These are phyloP conservation scores for Athene cunicularia DNA, from an alignment of 2,113 vertebrate genomes.

Conservation along the genomic window DNA sequence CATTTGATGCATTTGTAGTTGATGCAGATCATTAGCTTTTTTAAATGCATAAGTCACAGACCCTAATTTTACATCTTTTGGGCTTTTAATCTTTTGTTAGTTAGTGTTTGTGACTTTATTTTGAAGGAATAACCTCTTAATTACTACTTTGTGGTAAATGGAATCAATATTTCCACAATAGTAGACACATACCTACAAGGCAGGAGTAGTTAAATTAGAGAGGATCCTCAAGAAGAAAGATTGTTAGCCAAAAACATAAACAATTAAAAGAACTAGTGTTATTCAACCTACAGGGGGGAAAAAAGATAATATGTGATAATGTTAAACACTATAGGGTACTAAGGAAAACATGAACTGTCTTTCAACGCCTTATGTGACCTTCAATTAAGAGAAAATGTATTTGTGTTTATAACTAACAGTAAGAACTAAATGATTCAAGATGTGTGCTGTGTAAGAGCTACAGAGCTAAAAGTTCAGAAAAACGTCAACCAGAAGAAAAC, in stretches of 20 bases:
- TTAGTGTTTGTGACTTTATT: neutral
- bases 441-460: neutral
- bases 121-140: conserved; percentile 38
- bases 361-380: neutral
- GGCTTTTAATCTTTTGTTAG: conserved; percentile 35
- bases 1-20: conserved; percentile 31
- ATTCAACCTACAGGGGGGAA: neutral
- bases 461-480: neutral
- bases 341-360: neutral
- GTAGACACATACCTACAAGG: neutral
- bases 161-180: conserved; percentile 18
- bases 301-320: neutral
- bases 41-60: conserved; percentile 37
- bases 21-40: conserved; percentile 57
- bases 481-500: neutral
- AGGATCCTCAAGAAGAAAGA: neutral
- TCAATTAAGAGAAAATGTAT: neutral
- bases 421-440: neutral
- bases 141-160: conserved; percentile 12
- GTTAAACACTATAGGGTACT: neutral
- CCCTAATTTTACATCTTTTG: conserved; percentile 19
- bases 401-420: neutral
- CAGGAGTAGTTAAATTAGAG: neutral
- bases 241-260: neutral
- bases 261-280: neutral